A percentile compares a stretch with the other conserved stretches of the same genome.
Evolutionary conservation across 2,888 invertebrate genomes (phyloP).

Genomic region (Metallyticus violacea): DNA sequence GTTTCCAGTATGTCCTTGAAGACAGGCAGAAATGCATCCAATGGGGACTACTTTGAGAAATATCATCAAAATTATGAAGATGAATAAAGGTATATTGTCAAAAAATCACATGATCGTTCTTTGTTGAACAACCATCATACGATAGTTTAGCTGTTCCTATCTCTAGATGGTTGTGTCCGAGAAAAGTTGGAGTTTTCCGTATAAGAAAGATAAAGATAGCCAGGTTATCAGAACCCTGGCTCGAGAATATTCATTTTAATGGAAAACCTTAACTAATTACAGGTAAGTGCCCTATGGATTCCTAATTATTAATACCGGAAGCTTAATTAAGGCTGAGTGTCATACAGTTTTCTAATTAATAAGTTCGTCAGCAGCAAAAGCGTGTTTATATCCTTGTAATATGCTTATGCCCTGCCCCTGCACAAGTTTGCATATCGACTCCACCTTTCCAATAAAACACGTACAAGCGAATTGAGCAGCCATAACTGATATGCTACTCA

Average conservation of each 20-base stretch:
- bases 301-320: background rate
- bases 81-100: too few species aligned
- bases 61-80: too few species aligned
- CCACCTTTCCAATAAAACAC: background rate
- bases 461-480: background rate
- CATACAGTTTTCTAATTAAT: background rate
- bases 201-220: too few species aligned
- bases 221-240: background rate
- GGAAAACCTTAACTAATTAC: background rate
- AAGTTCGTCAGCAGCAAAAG: background rate
- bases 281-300: too few species aligned
- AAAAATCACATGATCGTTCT: too few species aligned
- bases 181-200: too few species aligned
- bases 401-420: background rate
- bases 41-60: too few species aligned
- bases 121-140: too few species aligned
- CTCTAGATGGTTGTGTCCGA: too few species aligned
- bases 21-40: too few species aligned
- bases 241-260: background rate
- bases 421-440: background rate
- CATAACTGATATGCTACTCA: background rate
- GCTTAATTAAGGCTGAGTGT: background rate
- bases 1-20: too few species aligned
- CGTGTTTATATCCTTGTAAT: background rate
- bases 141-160: too few species aligned